phyloP scores from a whole-genome alignment of 2,797 vertebrate species.

The Chloroceryle inda region DNA sequence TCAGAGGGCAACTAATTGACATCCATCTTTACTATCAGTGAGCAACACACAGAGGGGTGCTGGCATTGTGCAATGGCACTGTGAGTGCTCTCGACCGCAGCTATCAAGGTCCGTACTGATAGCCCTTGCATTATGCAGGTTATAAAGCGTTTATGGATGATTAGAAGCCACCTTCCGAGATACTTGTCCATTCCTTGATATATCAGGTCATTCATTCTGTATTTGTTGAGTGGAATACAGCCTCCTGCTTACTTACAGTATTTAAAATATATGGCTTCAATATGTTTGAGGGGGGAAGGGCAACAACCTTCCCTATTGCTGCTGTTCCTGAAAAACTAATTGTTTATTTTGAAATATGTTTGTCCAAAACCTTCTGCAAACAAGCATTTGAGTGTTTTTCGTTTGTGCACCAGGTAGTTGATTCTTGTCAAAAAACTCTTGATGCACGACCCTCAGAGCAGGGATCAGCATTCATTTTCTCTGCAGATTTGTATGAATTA shows the following conservation, averaged over 20 bases:
- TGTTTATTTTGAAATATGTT: neutral
- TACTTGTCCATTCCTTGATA: neutral
- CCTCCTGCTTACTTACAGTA: neutral
- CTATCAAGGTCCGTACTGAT: neutral
- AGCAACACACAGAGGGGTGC: neutral
- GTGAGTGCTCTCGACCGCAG: neutral
- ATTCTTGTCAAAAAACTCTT: neutral
- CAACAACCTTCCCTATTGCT: neutral
- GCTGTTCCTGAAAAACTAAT: neutral
- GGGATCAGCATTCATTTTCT: neutral
- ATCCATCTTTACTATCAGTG: slow-evolving; percentile 18
- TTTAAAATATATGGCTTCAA: neutral
- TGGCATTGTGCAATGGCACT: neutral
- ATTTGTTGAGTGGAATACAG: neutral
- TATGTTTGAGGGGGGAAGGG: too few species aligned
- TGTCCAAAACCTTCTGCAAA: neutral
- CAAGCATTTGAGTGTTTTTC: neutral
- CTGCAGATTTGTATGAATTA: neutral
- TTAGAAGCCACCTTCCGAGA: neutral
- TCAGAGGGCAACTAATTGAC: neutral
- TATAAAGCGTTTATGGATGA: neutral
- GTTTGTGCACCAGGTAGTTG: neutral
- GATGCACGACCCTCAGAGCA: neutral
- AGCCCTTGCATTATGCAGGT: neutral
- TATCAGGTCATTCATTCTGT: neutral